phyloP scores from a whole-genome alignment of 2,797 vertebrate genomes.

The Rhadinocentrus ornatus region DNA sequence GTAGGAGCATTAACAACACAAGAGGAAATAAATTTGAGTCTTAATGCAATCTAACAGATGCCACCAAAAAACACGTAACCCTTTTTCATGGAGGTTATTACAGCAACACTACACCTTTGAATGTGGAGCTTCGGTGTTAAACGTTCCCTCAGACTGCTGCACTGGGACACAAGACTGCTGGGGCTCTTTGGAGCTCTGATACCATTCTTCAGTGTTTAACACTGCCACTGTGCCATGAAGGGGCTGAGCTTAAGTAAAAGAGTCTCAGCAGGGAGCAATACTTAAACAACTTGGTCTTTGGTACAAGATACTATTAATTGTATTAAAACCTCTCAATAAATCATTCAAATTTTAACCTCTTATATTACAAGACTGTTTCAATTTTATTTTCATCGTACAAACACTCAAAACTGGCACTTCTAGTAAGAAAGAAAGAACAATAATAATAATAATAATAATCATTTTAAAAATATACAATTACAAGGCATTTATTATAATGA shows the following conservation, averaged over 20 bases:
- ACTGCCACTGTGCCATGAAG: conserved; percentile 1
- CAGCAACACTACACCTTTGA: neutral
- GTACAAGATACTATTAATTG: neutral
- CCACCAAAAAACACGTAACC: neutral
- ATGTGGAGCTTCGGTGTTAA: conserved; percentile 20
- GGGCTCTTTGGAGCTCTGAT: conserved; percentile 34
- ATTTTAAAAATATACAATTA: no score
- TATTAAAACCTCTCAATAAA: neutral
- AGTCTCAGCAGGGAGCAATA: conserved; percentile 9
- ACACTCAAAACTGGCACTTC: neutral
- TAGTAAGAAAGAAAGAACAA: no score
- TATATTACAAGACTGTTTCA: neutral
- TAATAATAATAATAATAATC: no score
- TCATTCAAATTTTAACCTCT: neutral
- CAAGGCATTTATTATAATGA: no score
- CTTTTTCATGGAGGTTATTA: conserved; percentile 21
- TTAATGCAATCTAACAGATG: neutral
- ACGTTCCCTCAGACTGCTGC: neutral
- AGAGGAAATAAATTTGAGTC: no score
- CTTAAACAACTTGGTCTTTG: conserved; percentile 12
- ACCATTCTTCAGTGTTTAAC: conserved; percentile 20
- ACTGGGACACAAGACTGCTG: conserved; percentile 17
- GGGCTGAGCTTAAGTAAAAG: conserved; percentile 14
- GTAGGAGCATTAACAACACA: no score
- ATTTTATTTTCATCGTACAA: neutral